Evolutionary conservation across 2,797 vertebrate species (phyloP).

Genomic region (Artibeus jamaicensis): DNA sequence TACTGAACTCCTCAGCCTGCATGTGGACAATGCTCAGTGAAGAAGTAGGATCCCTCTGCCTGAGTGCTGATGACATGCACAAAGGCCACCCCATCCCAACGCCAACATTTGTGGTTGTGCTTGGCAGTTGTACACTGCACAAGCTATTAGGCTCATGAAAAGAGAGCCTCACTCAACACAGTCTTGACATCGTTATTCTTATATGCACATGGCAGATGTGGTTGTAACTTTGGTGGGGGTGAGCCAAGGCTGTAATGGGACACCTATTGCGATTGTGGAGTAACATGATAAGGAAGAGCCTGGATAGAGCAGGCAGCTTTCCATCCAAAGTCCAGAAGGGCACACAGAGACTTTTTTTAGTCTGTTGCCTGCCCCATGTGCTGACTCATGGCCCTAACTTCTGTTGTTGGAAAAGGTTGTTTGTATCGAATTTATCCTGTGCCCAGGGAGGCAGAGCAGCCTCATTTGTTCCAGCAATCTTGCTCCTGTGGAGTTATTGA

Average conservation of each 20-base stretch:
- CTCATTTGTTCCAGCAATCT: not conserved
- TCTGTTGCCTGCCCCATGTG: not conserved
- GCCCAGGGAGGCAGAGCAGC: not conserved
- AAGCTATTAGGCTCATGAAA: not conserved
- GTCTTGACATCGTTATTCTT: not conserved
- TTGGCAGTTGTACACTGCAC: not conserved
- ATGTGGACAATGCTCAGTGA: rapidly evolving
- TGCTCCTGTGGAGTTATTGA: conserved; percentile 12
- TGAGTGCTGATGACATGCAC: not conserved
- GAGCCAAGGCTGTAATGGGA: not conserved
- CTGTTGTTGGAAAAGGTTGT: not conserved
- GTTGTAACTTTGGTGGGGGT: not conserved
- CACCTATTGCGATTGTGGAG: not conserved
- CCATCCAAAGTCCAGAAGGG: not conserved
- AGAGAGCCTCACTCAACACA: not conserved
- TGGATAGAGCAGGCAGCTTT: not conserved
- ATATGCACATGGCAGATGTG: not conserved
- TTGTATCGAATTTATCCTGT: conserved; percentile 48
- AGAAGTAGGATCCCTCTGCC: not conserved
- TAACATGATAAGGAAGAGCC: not conserved
- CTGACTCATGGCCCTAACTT: not conserved
- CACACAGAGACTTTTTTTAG: not conserved
- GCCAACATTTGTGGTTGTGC: rapidly evolving
- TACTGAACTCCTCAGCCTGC: not conserved
- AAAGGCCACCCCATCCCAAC: not conserved